Conservation (phyloP, 2,888 invertebrate species). For the Strigamia transsilvanica region DNA sequence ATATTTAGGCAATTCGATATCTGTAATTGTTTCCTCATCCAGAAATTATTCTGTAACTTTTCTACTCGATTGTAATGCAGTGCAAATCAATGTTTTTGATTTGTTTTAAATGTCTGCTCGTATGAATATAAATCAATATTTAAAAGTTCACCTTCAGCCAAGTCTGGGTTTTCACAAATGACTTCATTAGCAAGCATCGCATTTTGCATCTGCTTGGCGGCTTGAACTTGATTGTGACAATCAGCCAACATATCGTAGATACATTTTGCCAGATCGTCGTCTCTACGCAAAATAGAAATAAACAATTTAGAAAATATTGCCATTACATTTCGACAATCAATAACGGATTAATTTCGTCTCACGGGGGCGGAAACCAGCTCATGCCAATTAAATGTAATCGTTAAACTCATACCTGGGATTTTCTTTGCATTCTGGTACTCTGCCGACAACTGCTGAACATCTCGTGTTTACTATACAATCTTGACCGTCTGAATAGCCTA, state of each 20-base stretch:
- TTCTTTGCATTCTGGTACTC: slow-evolving; percentile 20
- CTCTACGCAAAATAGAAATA: background rate
- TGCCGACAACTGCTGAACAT: background rate
- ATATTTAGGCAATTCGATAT: too few species aligned
- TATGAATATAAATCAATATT: too few species aligned
- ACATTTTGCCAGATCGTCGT: slow-evolving; percentile 7
- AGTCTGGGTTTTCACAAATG: background rate
- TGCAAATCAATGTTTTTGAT: too few species aligned
- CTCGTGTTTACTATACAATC: background rate
- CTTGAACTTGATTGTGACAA: slow-evolving; percentile 12
- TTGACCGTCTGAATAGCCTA: background rate
- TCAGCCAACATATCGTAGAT: background rate
- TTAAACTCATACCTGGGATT: background rate
- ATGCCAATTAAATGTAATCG: too few species aligned
- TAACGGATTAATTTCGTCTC: too few species aligned
- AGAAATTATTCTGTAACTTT: too few species aligned
- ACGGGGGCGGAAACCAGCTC: too few species aligned
- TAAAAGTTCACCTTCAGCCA: slow-evolving; percentile 7
- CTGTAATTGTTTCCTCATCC: too few species aligned
- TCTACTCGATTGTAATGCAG: too few species aligned
- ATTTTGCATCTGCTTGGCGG: background rate
- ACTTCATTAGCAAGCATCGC: slow-evolving; percentile 12
- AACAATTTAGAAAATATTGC: background rate
- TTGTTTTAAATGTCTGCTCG: too few species aligned
- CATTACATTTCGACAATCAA: background rate